Evolutionary conservation across 2,113 vertebrate genomes (phyloP), one percentile per base, ranked within the genome.

Genomic region (Todiramphus chloris): DNA sequence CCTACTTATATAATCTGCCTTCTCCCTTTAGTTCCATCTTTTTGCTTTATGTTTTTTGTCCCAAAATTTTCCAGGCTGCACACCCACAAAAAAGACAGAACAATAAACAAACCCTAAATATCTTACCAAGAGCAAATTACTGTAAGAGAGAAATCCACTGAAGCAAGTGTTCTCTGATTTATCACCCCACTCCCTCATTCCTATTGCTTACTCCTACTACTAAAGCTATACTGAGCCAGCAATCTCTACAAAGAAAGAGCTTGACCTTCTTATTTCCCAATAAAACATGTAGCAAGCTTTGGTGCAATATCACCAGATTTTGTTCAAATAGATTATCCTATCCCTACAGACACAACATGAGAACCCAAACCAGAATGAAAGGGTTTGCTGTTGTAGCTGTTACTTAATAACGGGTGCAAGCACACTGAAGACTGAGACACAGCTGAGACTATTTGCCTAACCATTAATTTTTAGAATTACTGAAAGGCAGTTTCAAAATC

Each of bases 401-500:
- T 72, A 19, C 66, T 87, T 92, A 96, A 91, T 76, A 87, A 89
- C 4, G 46, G 58, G 55, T 80, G 62, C 75, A 59, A 30, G 50
- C 78, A 90, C 19, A 17, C 17, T 60, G 30, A 56, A 90, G 81
- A 79, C 41, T 21, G 50, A 96, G 53, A 33, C 83, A 93, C 78
- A 91, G 25, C 44, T 83, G 53, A 73, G 33, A 74, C 43, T 85
- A 39, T 66, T 77, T 92, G 62, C 48, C 66, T 93, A 91, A 94
- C 58, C 48, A 69, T 33, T 85, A 53, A 82, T 92, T 87, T 93
- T 87, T 60, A 78, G 55, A 84, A 77, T 69, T 21, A 6, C 31
- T 66, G 53, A 79, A 94, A 94, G 91, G 18, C 37, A 59, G 50
- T 87, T 94, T 89, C 55, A 79, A 84, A 94, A 92, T 94, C 74